A percentile compares a stretch with the other conserved stretches of the same genome.
phyloP scores from a whole-genome alignment of 2,888 invertebrate genomes.

The Mimumesa dahlbomi region DNA sequence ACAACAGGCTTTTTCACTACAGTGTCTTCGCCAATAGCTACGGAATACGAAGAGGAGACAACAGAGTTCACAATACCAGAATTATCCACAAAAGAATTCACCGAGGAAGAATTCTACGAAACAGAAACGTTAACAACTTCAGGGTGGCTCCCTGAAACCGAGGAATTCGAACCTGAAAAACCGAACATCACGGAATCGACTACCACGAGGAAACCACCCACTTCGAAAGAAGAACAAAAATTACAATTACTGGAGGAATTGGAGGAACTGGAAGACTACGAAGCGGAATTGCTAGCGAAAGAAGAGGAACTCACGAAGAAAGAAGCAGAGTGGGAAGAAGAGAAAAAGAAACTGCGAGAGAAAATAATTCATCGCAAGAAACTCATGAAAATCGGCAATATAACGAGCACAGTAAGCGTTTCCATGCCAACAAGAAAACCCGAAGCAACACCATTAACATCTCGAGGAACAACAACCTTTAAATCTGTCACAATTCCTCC shows the following conservation, averaged over 20 bases:
- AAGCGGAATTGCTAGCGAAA: constrained; percentile 28
- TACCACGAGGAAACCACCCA: no score
- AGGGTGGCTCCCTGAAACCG: not conserved
- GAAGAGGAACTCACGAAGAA: constrained; percentile 7
- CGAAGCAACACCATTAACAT: no score
- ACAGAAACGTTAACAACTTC: not conserved
- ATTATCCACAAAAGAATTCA: not conserved
- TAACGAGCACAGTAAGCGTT: no score
- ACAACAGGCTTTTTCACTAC: no score
- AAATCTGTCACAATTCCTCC: not conserved
- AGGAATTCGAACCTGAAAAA: not conserved
- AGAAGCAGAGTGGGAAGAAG: constrained; percentile 5
- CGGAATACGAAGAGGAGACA: no score
- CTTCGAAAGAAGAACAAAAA: not conserved
- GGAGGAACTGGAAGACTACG: constrained; percentile 25
- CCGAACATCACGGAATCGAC: no score
- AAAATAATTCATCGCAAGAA: not conserved
- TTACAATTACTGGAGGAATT: constrained; percentile 12
- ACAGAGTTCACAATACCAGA: not conserved
- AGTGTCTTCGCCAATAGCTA: no score
- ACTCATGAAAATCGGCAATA: not conserved
- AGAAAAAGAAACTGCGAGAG: constrained; percentile 1
- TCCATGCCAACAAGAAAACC: no score
- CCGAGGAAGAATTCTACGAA: not conserved
- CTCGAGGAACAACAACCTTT: no score